These are phyloP conservation scores for Sarcophaga caerulescens DNA, from an alignment of 2,888 invertebrate species.

Conservation along the genomic window DNA sequence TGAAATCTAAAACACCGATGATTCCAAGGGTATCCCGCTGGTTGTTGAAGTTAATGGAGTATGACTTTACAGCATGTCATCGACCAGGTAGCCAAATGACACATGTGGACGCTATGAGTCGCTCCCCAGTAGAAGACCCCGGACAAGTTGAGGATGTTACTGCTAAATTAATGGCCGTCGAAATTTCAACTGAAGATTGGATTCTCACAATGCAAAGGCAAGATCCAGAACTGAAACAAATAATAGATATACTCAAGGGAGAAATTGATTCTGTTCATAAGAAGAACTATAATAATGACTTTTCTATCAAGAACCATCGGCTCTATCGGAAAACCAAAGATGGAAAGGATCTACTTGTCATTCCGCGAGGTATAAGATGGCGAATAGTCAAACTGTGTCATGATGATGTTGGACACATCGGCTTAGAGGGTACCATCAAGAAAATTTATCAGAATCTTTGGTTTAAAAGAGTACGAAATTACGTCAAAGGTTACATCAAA, in stretches of 20 bases:
- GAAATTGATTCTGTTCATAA: background rate
- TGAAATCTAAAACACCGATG: constrained; percentile 72
- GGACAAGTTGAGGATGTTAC: constrained; percentile 52
- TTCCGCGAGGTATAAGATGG: background rate
- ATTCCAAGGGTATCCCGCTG: constrained; percentile 68
- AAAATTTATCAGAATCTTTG: background rate
- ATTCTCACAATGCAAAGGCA: background rate
- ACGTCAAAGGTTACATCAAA: constrained; percentile 3
- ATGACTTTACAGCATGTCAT: constrained; percentile 61
- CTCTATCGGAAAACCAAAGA: too few species aligned
- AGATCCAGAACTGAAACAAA: constrained; percentile 49
- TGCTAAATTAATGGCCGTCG: constrained; percentile 57
- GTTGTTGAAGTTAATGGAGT: constrained; percentile 68
- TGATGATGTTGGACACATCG: constrained; percentile 37
- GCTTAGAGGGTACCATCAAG: constrained; percentile 14
- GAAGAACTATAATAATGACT: too few species aligned
- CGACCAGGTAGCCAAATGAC: constrained; percentile 54
- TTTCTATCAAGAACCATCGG: too few species aligned
- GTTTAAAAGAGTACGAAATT: constrained; percentile 6
- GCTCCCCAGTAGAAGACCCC: constrained; percentile 27
- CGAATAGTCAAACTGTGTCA: constrained; percentile 32
- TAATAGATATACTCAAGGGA: constrained; percentile 28
- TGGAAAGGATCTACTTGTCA: constrained; percentile 4
- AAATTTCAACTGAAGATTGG: constrained; percentile 10
- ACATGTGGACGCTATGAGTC: constrained; percentile 53